These are phyloP conservation scores for Sternotherus odoratus DNA, from an alignment of 2,797 vertebrate species.

Conservation along the genomic window DNA sequence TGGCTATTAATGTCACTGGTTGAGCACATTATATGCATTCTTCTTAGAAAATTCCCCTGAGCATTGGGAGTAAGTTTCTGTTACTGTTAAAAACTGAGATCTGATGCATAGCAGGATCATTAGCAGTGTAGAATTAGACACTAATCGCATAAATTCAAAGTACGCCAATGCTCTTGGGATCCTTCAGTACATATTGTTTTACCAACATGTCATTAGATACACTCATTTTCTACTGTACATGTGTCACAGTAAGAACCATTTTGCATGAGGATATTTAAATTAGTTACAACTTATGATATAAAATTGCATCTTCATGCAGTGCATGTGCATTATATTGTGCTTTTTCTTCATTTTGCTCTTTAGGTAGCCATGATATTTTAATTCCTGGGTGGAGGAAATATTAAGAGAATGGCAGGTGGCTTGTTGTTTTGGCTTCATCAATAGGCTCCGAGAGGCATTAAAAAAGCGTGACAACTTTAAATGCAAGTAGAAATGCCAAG, in stretches of 20 bases:
- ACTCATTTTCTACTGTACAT: no score
- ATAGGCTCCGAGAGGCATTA: background rate
- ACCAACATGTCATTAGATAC: background rate
- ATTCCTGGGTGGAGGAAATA: constrained; percentile 3
- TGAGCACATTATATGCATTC: background rate
- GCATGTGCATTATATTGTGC: background rate
- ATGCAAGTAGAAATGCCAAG: background rate
- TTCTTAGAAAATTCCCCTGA: background rate
- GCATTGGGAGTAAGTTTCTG: background rate
- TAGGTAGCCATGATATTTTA: background rate
- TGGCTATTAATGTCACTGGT: background rate
- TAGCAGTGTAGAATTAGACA: background rate
- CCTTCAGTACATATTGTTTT: background rate
- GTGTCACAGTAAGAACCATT: background rate
- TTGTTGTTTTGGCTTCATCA: constrained; percentile 1
- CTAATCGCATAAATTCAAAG: background rate
- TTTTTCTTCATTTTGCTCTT: constrained; percentile 1
- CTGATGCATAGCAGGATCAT: background rate
- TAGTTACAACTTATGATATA: background rate
- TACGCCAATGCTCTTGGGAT: background rate
- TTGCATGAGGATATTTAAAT: background rate
- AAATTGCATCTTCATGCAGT: background rate
- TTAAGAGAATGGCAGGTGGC: background rate
- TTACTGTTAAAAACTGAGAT: background rate
- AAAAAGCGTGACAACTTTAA: constrained; percentile 19